phyloP scores from a whole-genome alignment of 2,113 vertebrate genomes.

The Albula goreensis region DNA sequence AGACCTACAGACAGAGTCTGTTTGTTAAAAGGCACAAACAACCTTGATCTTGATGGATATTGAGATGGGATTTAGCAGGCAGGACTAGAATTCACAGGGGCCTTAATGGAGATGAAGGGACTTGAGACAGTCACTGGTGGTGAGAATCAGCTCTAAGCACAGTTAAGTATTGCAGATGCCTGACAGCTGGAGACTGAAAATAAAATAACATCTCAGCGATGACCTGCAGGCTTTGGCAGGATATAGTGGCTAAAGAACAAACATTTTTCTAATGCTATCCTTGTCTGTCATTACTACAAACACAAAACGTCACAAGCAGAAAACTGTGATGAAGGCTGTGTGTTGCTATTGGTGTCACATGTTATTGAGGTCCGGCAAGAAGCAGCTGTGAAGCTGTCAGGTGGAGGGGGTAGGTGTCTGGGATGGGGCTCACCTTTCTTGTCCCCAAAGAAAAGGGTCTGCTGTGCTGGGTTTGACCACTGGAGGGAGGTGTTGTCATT shows the following conservation, averaged over 20 bases:
- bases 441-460: slow-evolving; percentile 82
- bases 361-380: background rate
- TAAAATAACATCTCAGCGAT: background rate
- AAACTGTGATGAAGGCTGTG: background rate
- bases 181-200: background rate
- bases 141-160: background rate
- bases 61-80: background rate
- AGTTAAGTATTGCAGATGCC: background rate
- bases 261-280: background rate
- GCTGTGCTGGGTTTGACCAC: slow-evolving; percentile 99
- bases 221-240: background rate
- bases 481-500: slow-evolving; percentile 99
- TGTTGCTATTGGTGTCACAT: background rate
- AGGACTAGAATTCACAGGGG: background rate
- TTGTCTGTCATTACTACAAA: background rate
- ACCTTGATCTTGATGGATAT: background rate
- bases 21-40: background rate
- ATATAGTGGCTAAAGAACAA: background rate
- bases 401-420: background rate
- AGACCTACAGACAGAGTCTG: background rate
- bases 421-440: slow-evolving; percentile 72
- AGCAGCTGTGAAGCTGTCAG: background rate
- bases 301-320: background rate
- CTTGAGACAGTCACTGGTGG: background rate
- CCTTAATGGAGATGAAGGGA: background rate